Conservation (phyloP, 2,113 vertebrate species). For the Felis catus region F.catus_Fca126_mat1.0 CM031427.1:21912001-21912500, state of each 20-base stretch:
- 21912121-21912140: no score
- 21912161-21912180: neutral
- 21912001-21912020: neutral
- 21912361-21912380: no score
- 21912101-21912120: neutral
- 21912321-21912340: neutral
- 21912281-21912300: neutral
- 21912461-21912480: no score
- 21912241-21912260: neutral
- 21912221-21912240: neutral
- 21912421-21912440: no score
- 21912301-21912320: neutral
- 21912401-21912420: no score
- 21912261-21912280: neutral
- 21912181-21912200: neutral
- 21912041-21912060: neutral
- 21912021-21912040: neutral
- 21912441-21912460: no score
- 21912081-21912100: no score
- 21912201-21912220: neutral
- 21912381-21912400: no score
- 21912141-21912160: neutral
- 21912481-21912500: no score
- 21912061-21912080: neutral
- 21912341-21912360: neutral